Base-by-base conservation (phyloP, 2,797 vertebrate genomes). In the Sebastes elongatus region DNA sequence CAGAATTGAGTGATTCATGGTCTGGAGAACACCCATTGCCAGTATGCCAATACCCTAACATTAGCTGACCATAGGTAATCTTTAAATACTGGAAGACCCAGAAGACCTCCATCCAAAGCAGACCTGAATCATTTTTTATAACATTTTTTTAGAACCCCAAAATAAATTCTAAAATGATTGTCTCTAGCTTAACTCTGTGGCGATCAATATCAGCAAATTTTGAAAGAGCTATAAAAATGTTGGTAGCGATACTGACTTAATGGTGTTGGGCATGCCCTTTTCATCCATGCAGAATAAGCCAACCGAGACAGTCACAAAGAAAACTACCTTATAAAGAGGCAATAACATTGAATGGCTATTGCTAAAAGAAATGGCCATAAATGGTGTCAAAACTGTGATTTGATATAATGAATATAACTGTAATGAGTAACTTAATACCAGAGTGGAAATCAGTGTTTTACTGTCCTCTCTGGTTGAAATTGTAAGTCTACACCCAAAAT, bases 201-300 rank as follows among this genome's bases (percentile, higher is more conserved):
- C 0, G 10, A 53, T 53, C n/a, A 53, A 53, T 53, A 52, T 52
- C 49, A n/a, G n/a, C 52, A 53, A 10, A 53, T 53, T 53, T 53
- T 10, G n/a, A 53, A 22, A 22, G n/a, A 3, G n/a, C 16, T 52
- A 52, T 20, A 52, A 52, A 52, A 52, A 1, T n/a, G 10, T 53
- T 53, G 0, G 0, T 53, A 22, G 52, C 8, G 9, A 53, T 53
- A 22, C n/a, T 10, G 9, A 22, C 0, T 53, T 0, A 53, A 53
- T 22, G 52, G 0, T 49, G 18, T 49, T 52, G 46, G 18, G 2
- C 46, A 52, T 52, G 64, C 38, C 6, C 13, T 27, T 71, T 60
- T 59, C 2, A 61, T 73, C 22, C 5, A 1, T 32, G 70, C 57
- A 49, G 25, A 61, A 72, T 46, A 61, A 32, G 20, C 7, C 42